A percentile compares a stretch with the other conserved stretches of the same genome.
Evolutionary conservation across 2,797 vertebrate species (phyloP).

Genomic region (Tenualosa ilisha): DNA sequence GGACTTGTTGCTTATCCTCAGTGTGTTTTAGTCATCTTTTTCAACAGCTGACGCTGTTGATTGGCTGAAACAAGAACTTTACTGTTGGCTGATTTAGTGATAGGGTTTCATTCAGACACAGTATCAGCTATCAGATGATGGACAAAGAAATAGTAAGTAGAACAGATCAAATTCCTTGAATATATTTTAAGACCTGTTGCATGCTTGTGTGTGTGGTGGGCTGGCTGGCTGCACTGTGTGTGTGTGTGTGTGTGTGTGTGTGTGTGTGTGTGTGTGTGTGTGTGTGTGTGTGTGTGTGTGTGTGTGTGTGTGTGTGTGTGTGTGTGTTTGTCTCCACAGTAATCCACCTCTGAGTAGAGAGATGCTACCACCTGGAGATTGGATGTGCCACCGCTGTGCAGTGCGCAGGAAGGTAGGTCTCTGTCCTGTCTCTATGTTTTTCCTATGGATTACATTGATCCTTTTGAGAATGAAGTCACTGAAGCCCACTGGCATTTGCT

Average conservation of each 20-base stretch:
- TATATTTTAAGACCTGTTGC: not conserved
- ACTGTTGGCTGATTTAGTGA: not conserved
- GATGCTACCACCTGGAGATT: constrained; percentile 97
- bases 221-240: not conserved
- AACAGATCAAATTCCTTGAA: not conserved
- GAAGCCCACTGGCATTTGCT: not conserved
- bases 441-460: not conserved
- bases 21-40: not conserved
- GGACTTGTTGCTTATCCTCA: not conserved
- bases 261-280: not conserved
- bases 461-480: not conserved
- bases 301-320: constrained; percentile 10
- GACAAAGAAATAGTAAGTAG: not conserved
- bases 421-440: not conserved
- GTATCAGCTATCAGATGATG: not conserved
- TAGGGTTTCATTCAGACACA: not conserved
- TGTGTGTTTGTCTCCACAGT: constrained; percentile 62
- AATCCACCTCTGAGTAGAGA: constrained; percentile 97
- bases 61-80: not conserved
- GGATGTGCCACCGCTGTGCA: constrained; percentile 99
- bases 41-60: not conserved
- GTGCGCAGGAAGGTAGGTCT: constrained; percentile 87
- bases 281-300: not conserved
- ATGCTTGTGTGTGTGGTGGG: not conserved
- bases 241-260: not conserved